These are phyloP conservation scores for Epistrophe eligans DNA, from an alignment of 2,888 invertebrate species.

Conservation along the genomic window DNA sequence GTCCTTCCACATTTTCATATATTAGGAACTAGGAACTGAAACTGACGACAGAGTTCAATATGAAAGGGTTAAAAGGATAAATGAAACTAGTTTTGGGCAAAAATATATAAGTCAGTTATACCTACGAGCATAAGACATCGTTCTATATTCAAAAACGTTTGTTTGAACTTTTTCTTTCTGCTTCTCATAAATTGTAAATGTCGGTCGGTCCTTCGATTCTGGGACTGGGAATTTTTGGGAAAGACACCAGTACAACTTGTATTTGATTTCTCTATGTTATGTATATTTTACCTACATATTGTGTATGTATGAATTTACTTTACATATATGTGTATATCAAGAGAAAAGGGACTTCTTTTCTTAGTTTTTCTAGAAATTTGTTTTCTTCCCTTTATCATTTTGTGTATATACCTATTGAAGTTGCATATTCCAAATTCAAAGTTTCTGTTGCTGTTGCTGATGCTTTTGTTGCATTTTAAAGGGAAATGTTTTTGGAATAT, in stretches of 20 bases:
- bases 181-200: slow-evolving; percentile 20
- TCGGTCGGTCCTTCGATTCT: not conserved
- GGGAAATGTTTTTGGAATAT: slow-evolving; percentile 47
- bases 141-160: slow-evolving; percentile 55
- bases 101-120: slow-evolving; percentile 42
- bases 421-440: not conserved
- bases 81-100: slow-evolving; percentile 41
- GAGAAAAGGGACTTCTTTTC: not conserved
- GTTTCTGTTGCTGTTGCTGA: slow-evolving; percentile 11
- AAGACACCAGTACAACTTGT: slow-evolving; percentile 15
- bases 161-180: slow-evolving; percentile 7
- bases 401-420: not conserved
- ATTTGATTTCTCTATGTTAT: not conserved
- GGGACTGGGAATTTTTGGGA: slow-evolving; percentile 11
- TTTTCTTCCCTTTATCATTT: not conserved
- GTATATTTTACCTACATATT: not conserved
- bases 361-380: not conserved
- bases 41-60: slow-evolving; percentile 42
- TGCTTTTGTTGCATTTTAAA: slow-evolving; percentile 48
- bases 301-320: not conserved
- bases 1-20: slow-evolving; percentile 1
- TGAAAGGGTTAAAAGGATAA: slow-evolving; percentile 49
- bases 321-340: not conserved
- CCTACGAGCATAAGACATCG: slow-evolving; percentile 16
- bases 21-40: not conserved